phyloP scores from a whole-genome alignment of 2,888 invertebrate species.

The Gastrophysa polygoni region DNA sequence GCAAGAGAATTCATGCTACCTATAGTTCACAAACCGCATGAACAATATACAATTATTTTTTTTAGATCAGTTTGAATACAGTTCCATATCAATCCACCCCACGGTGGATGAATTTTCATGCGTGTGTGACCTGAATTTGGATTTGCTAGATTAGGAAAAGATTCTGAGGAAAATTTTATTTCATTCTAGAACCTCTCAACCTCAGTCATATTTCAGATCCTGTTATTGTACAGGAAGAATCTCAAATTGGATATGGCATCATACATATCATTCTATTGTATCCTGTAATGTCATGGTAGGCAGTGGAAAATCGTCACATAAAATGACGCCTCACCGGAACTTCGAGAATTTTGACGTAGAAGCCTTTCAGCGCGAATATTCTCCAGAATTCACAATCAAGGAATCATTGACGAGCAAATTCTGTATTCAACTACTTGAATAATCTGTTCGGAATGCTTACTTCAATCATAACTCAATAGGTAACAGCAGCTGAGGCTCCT shows the following conservation, averaged over 20 bases:
- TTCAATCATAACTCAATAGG: neutral
- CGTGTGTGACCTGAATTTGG: neutral
- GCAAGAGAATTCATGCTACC: neutral
- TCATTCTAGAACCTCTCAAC: neutral
- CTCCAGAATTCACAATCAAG: neutral
- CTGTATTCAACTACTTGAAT: neutral
- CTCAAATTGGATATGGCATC: neutral
- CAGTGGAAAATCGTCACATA: too few relatives aligned
- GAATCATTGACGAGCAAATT: neutral
- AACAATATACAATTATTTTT: constrained; percentile 7
- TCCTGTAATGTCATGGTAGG: too few relatives aligned
- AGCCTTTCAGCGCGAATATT: neutral
- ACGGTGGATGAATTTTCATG: constrained; percentile 2
- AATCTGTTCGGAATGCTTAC: neutral
- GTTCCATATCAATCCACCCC: neutral
- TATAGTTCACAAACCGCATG: neutral
- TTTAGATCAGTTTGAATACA: constrained; percentile 2
- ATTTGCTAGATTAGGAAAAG: neutral
- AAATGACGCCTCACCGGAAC: too few relatives aligned
- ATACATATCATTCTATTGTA: too few relatives aligned
- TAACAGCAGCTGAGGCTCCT: constrained; percentile 6
- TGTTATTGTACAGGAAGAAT: neutral
- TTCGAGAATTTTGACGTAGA: neutral
- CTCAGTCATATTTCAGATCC: neutral
- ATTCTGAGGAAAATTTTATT: neutral